A percentile compares a stretch with the other conserved stretches of the same genome.
phyloP scores from a whole-genome alignment of 2,888 invertebrate species.

The Parnassius glacialis region DNA sequence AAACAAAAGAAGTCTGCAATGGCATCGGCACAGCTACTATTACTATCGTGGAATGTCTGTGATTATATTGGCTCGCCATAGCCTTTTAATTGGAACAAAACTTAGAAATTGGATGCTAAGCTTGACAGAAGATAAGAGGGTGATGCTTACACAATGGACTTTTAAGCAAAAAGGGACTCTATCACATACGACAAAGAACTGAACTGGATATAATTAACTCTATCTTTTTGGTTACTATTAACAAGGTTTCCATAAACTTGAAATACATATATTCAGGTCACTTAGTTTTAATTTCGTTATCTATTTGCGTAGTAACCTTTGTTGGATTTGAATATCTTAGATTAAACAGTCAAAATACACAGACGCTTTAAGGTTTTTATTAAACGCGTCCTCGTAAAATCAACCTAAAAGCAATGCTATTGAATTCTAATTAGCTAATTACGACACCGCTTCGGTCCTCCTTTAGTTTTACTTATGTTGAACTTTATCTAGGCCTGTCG shows the following conservation, averaged over 20 bases:
- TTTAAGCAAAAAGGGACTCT: too few relatives aligned
- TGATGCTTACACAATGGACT: too few relatives aligned
- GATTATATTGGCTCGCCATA: too few relatives aligned
- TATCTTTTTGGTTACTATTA: not conserved
- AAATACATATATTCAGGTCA: conserved; percentile 17
- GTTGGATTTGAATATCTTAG: conserved; percentile 22
- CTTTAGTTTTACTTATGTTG: conserved; percentile 14
- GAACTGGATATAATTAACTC: too few relatives aligned
- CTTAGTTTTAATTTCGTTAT: conserved; percentile 18
- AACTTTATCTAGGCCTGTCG: conserved; percentile 18
- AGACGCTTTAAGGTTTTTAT: conserved; percentile 14
- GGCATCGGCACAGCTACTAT: too few relatives aligned
- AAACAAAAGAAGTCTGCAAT: too few relatives aligned
- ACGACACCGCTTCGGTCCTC: conserved; percentile 12
- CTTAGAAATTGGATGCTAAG: too few relatives aligned
- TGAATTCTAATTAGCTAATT: conserved; percentile 27
- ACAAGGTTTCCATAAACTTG: conserved; percentile 20
- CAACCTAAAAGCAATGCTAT: conserved; percentile 22
- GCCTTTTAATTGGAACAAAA: too few relatives aligned
- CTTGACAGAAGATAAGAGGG: too few relatives aligned
- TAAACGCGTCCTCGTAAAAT: conserved; percentile 21
- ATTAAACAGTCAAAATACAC: conserved; percentile 24
- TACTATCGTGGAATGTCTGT: too few relatives aligned
- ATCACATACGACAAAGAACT: too few relatives aligned
- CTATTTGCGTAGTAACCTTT: conserved; percentile 24